Evolutionary conservation across 2,113 vertebrate species (phyloP).

Genomic region (Amia ocellicauda): DNA sequence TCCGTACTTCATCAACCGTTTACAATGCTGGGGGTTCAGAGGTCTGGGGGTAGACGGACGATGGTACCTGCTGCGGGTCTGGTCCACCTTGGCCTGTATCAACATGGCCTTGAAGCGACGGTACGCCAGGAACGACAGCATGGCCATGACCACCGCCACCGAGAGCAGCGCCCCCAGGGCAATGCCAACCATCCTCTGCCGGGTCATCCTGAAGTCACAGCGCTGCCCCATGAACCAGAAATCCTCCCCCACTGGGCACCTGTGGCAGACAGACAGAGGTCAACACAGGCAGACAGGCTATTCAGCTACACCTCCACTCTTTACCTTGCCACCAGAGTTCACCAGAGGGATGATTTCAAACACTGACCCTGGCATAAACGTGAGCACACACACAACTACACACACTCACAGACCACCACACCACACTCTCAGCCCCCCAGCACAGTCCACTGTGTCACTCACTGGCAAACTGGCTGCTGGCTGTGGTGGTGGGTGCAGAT

Average conservation of each 20-base stretch:
- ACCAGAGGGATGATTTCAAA: too few relatives aligned
- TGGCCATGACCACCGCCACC: conserved; percentile 51
- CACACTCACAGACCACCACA: neutral
- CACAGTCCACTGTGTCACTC: conserved; percentile 29
- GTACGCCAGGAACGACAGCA: conserved; percentile 59
- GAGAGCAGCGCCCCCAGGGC: conserved; percentile 65
- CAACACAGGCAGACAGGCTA: conserved; percentile 9
- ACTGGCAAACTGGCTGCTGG: conserved; percentile 73
- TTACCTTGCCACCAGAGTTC: neutral
- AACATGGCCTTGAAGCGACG: conserved; percentile 72
- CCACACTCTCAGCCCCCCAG: neutral
- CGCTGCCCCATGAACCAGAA: conserved; percentile 83
- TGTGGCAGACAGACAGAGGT: conserved; percentile 23
- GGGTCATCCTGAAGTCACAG: conserved; percentile 77
- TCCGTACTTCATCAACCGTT: too few relatives aligned
- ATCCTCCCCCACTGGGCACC: conserved; percentile 78
- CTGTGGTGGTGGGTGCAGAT: conserved; percentile 72
- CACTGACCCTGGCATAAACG: too few relatives aligned
- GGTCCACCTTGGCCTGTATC: conserved; percentile 77
- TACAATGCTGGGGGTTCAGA: too few relatives aligned
- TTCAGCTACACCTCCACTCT: too few relatives aligned
- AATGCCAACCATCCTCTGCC: conserved; percentile 59
- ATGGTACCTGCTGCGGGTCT: conserved; percentile 81
- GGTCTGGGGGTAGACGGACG: neutral
- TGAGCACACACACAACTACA: neutral